A percentile compares a stretch with the other conserved stretches of the same genome.
These are phyloP conservation scores for Borostomias antarcticus DNA, from an alignment of 2,797 vertebrate genomes.

Conservation along the genomic window DNA sequence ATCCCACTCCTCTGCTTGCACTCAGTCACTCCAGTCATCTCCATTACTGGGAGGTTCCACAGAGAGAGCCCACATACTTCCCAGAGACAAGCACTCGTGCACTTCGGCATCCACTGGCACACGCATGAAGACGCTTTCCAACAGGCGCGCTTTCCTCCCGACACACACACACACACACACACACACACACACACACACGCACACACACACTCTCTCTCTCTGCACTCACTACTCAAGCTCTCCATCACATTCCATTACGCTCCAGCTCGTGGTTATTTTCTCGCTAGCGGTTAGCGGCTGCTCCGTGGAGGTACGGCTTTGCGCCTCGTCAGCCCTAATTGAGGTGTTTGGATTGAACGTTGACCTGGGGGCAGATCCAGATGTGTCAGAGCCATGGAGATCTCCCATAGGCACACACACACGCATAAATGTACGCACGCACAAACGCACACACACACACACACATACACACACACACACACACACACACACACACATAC, in stretches of 20 bases:
- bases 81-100: conserved; percentile 7
- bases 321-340: too few species aligned
- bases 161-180: conserved; percentile 9
- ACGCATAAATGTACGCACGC: too few species aligned
- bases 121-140: too few species aligned
- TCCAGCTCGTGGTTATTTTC: too few species aligned
- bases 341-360: background rate
- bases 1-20: background rate
- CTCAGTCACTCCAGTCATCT: conserved; percentile 15
- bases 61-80: background rate
- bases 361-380: too few species aligned
- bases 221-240: background rate
- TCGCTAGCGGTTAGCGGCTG: too few species aligned
- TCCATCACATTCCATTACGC: too few species aligned
- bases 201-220: background rate
- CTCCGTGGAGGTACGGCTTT: too few species aligned
- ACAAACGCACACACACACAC: conserved; percentile 14
- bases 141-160: background rate
- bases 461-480: background rate
- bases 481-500: conserved; percentile 9
- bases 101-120: too few species aligned
- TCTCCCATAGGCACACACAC: conserved; percentile 6
- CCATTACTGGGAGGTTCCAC: conserved; percentile 5
- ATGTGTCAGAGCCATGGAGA: too few species aligned
- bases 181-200: background rate